phyloP scores from a whole-genome alignment of 2,113 vertebrate species.

The Sorex araneus region DNA sequence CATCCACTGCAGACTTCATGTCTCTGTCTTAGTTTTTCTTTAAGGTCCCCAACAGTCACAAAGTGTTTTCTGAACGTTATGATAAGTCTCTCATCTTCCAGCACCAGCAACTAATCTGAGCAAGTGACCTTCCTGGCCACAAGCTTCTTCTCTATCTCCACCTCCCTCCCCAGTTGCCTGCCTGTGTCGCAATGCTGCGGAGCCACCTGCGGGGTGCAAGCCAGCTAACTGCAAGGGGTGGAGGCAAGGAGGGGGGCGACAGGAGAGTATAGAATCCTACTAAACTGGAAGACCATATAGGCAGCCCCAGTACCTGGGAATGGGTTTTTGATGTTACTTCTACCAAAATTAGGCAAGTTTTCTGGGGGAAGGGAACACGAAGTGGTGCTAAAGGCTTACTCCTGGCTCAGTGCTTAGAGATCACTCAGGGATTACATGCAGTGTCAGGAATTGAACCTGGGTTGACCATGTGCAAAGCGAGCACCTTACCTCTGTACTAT shows the following conservation, averaged over 20 bases:
- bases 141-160: slow-evolving; percentile 15
- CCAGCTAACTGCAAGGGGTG: neutral
- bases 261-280: neutral
- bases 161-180: slow-evolving; percentile 43
- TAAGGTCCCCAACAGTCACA: slow-evolving; percentile 2
- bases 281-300: neutral
- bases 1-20: slow-evolving; percentile 38
- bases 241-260: neutral
- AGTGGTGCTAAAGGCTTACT: too few species aligned
- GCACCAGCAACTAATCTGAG: slow-evolving; percentile 20
- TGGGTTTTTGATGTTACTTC: neutral
- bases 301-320: neutral
- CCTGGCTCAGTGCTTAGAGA: too few species aligned
- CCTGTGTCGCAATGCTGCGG: slow-evolving; percentile 81
- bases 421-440: too few species aligned
- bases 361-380: too few species aligned
- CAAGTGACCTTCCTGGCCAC: slow-evolving; percentile 70
- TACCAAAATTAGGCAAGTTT: neutral
- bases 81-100: slow-evolving; percentile 58
- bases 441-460: too few species aligned
- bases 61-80: slow-evolving; percentile 46
- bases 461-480: too few species aligned
- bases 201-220: slow-evolving; percentile 76
- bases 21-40: slow-evolving; percentile 74
- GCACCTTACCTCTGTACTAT: too few species aligned